Conservation (phyloP, 1,140 invertebrate genomes). For the Temnothorax curvispinosus region DNA sequence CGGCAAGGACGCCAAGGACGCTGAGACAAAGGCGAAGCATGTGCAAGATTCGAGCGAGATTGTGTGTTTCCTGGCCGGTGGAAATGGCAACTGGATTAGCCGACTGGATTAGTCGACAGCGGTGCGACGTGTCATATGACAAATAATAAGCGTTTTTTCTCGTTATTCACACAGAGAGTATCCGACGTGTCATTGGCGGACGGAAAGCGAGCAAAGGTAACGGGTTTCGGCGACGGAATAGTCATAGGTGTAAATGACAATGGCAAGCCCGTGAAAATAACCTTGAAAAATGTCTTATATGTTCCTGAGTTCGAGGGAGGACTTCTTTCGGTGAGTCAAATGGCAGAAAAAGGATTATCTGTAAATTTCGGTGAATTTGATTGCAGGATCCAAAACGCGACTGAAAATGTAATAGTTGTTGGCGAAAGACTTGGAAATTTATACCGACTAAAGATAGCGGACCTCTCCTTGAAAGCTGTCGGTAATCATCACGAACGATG, state of each 20-base stretch:
- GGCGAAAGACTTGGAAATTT: background rate
- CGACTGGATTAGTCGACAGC: background rate
- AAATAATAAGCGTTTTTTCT: background rate
- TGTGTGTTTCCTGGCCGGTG: background rate
- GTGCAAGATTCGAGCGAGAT: background rate
- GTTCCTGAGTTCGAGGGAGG: background rate
- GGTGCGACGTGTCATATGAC: background rate
- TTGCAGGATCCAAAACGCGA: background rate
- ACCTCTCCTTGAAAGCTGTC: background rate
- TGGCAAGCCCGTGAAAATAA: background rate
- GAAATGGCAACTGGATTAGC: background rate
- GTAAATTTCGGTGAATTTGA: background rate
- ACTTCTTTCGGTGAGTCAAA: background rate
- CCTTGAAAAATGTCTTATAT: background rate
- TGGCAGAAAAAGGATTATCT: background rate
- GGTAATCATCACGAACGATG: background rate
- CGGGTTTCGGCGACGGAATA: background rate
- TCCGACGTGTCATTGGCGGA: background rate
- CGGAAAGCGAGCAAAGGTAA: background rate
- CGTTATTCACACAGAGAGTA: background rate
- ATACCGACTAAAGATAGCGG: background rate
- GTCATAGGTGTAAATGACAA: background rate
- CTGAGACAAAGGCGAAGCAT: background rate
- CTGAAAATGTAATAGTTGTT: background rate
- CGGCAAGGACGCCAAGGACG: background rate